Base-by-base conservation (phyloP, 2,113 vertebrate genomes). In the Solea senegalensis region DNA sequence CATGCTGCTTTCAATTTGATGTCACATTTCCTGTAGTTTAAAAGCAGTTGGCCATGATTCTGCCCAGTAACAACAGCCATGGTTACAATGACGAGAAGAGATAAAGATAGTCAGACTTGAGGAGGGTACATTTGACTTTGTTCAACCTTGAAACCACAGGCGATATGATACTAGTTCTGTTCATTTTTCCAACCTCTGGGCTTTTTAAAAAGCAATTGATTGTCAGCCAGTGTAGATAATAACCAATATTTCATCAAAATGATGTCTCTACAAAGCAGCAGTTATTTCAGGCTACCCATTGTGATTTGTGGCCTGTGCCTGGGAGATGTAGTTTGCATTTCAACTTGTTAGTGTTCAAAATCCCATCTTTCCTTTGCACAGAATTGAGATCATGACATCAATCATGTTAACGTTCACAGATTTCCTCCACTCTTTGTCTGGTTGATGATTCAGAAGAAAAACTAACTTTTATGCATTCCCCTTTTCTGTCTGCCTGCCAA, bases 61-160 rank as follows among this genome's bases (percentile, higher is more conserved):
- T 64, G 46, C 65, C 10, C 9, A 0, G 58, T n/a, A 65, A 72
- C 55, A 57, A 51, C n/a, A 63, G 28, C 9, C 39, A 16, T 10
- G 8, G 34, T 34, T 4, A 34, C 34, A 6, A 34, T 34, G 34
- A 3, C 0, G 34, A 34, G 5, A 34, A 34, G 34, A 34, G 34
- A 34, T 34, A 34, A 6, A 34, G 34, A 21, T 21, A 21, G 21
- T 21, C 21, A 21, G 21, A 21, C 21, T 21, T 21, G 21, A 21
- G 21, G 21, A 21, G 21, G 21, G 21, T 21, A 46, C 43, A 46
- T 63, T 13, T 49, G 41, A 61, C 14, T 14, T 9, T 21, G 14
- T 50, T 12, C 43, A 46, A 8, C 14, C 7, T 9, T 14, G 1
- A 21, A 49, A 21, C 21, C 16, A 11, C 7, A 7, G 21, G 5